Evolutionary conservation across 1,140 invertebrate genomes (phyloP), one percentile per base, ranked within the genome.

Genomic region (Drosophila asahinai): DNA sequence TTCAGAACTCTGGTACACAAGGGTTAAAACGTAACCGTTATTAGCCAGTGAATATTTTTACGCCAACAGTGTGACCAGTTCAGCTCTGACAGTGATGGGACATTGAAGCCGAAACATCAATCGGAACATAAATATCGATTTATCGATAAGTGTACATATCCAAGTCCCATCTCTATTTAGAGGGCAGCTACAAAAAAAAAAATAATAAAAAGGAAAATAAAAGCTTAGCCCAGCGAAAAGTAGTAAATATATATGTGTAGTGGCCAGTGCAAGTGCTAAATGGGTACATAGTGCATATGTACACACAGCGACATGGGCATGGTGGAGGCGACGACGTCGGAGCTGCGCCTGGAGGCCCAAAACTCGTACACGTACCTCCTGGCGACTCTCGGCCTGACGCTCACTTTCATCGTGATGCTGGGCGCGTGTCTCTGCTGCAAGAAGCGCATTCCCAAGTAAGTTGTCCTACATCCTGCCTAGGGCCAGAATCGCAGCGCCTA

Each of bases 401-500:
- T 89, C 8, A 68, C 90, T 17, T 75, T 92, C 14, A 76, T 93
- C 43, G 89, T 92, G 43, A 91, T 93, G 78, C 72, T 93, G 55
- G 92, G 86, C 22, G 91, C 92, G 49, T 93, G 93, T 72, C 74
- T 93, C 5, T 93, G 93, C 70, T 93, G 93, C 72, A 92, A 82
- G 22, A 92, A 83, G 43, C 80, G 78, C 61, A 83, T 90, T 45
- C 91, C 83, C 77, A 93, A 93, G 93, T 93, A 66, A 93, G 93
- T 92, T 33, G 3, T 22, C 49, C 43, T 45, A 11, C 8, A 55
- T 66, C 17, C 54, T 27, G 22, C 17, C 11, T 3, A 0, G 5
- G 38, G 45, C 51, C 7, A 19, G 17, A 9, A 11, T 7, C n/a
- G 12, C 8, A 38, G n/a, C 6, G 11, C 22, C 43, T 25, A 0